Evolutionary conservation across 2,888 invertebrate species (phyloP).

Genomic region (Mythimna vitellina): DNA sequence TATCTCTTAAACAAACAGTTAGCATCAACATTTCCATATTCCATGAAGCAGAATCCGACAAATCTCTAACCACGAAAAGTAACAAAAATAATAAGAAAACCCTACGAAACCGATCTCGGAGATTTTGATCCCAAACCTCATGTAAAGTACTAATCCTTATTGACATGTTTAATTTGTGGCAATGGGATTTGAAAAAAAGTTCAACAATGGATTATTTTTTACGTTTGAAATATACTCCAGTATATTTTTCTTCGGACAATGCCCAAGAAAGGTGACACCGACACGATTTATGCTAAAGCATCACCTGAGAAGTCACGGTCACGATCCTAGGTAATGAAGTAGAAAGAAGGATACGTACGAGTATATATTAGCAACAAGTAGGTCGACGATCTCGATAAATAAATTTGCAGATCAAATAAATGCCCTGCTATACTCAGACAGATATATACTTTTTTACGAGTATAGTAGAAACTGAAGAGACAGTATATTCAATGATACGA

Average conservation of each 20-base stretch:
- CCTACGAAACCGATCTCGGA: not conserved
- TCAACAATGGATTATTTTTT: too few relatives aligned
- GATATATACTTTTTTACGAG: not conserved
- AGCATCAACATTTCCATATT: not conserved
- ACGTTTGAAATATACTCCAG: not conserved
- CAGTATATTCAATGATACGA: not conserved
- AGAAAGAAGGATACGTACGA: conserved; percentile 25
- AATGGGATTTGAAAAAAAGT: not conserved
- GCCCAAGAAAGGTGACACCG: conserved; percentile 2
- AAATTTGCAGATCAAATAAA: not conserved
- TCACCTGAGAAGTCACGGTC: conserved; percentile 16
- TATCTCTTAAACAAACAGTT: too few relatives aligned
- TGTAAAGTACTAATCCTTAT: not conserved
- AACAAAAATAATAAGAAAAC: not conserved
- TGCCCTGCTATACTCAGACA: not conserved
- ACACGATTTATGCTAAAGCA: conserved; percentile 32
- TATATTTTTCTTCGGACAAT: not conserved
- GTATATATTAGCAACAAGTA: conserved; percentile 3
- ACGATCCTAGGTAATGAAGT: conserved; percentile 15
- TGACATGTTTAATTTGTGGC: not conserved
- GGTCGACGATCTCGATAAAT: conserved; percentile 7
- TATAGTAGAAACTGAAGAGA: not conserved
- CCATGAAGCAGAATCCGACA: not conserved
- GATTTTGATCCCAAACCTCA: not conserved
- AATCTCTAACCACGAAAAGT: not conserved